phyloP scores from a whole-genome alignment of 2,113 vertebrate genomes.

The Pterocles gutturalis region DNA sequence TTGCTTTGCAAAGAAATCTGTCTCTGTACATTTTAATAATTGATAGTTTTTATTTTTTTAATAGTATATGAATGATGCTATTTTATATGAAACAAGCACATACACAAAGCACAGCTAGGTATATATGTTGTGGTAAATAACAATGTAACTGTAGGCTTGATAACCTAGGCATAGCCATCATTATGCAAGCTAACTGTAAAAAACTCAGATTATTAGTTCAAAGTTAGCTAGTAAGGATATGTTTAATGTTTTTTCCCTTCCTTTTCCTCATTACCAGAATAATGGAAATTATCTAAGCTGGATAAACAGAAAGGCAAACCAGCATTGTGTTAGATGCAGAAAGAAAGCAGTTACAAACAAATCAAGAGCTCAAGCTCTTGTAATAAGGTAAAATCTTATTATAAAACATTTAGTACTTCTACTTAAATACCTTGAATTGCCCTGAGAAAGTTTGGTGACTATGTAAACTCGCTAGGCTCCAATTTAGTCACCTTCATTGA shows the following conservation, averaged over 20 bases:
- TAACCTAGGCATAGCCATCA: background rate
- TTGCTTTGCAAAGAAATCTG: background rate
- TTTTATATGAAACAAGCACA: background rate
- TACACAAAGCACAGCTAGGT: background rate
- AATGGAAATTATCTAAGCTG: conserved; percentile 17
- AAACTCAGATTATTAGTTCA: background rate
- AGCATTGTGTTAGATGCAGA: background rate
- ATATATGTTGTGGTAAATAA: background rate
- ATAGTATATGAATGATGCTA: background rate
- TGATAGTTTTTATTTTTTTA: background rate
- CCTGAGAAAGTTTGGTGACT: background rate
- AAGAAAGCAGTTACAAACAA: background rate
- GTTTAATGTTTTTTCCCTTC: conserved; percentile 55
- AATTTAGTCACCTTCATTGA: background rate
- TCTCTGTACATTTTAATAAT: background rate
- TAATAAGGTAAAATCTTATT: background rate
- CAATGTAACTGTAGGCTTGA: background rate
- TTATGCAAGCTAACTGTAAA: background rate
- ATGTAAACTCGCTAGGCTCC: background rate
- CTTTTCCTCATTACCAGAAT: conserved; percentile 33
- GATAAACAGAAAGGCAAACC: conserved; percentile 9
- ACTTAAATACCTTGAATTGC: background rate
- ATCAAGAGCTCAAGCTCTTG: background rate
- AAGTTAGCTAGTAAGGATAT: conserved; percentile 24
- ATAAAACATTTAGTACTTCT: background rate